Evolutionary conservation across 2,888 invertebrate species (phyloP), one percentile per base, ranked within the genome.

Genomic region (Muscina levida): DNA sequence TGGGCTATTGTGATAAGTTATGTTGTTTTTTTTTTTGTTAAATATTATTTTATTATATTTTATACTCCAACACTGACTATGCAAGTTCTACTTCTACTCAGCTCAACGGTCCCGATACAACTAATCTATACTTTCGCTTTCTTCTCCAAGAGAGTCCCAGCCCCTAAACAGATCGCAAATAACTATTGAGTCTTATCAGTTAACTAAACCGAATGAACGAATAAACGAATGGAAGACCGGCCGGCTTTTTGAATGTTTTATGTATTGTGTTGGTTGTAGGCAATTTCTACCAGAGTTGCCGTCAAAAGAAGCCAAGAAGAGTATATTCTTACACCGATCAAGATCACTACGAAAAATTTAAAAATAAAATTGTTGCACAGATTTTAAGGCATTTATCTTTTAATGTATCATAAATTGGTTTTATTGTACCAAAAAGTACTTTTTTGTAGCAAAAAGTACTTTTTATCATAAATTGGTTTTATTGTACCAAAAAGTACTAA

Each of bases 141-240:
- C 66, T 48, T 19, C 31, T n/a, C n/a, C n/a, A 15, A 17, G 39
- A 48, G 48, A 19, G 10, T 17, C 11, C 56, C 13, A 10, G n/a
- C 22, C 76, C 68, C 26, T 10, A 24, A n/a, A 42, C 56, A 44
- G 17, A 19, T 46, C 31, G 39, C 51, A 53, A 6, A 22, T 59
- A 19, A 5, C 5, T 53, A 10, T 24, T 39, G 19, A n/a, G 51
- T 72, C 74, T 81, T 77, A 81, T 81, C 80, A 81, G 22, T 81
- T 66, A 80, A 59, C 31, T 31, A 31, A 31, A 31, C n/a, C 31
- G 31, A 31, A 31, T 3, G 31, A 31, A 31, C 8, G 31, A 31
- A 31, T 8, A 8, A 31, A 31, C 31, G 31, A 31, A 3, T 8
- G 31, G 31, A 31, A 3, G 31, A 8, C 4, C 31, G 8, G 31